A percentile compares a stretch with the other conserved stretches of the same genome.
phyloP scores from a whole-genome alignment of 2,888 invertebrate genomes.

The Pardosa pseudoannulata region DNA sequence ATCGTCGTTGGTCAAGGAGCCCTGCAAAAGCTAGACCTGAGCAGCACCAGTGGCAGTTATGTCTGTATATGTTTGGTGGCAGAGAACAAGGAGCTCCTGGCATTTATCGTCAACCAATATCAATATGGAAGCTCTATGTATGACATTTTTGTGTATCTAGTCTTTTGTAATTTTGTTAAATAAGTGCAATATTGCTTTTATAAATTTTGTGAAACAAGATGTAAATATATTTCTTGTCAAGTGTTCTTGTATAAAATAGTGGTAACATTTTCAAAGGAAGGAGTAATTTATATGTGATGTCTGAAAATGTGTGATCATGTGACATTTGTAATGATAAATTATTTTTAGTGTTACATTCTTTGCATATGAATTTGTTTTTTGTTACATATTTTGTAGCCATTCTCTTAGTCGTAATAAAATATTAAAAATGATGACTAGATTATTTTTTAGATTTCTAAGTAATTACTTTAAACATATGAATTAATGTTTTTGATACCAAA shows the following conservation, averaged over 20 bases:
- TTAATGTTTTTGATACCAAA: too few species aligned
- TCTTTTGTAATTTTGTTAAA: conserved; percentile 36
- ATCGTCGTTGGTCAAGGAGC: conserved; percentile 69
- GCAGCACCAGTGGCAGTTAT: conserved; percentile 78
- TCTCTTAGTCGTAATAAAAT: conserved; percentile 4
- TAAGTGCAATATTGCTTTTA: conserved; percentile 31
- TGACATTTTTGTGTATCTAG: conserved; percentile 47
- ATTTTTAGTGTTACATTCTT: conserved; percentile 1
- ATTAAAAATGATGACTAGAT: not conserved
- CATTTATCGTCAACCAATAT: conserved; percentile 85
- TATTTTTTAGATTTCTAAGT: too few species aligned
- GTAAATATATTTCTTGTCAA: conserved; percentile 20
- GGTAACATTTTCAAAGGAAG: not conserved
- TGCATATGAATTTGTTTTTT: not conserved
- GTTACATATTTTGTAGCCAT: not conserved
- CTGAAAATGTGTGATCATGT: not conserved
- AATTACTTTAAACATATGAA: too few species aligned
- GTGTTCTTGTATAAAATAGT: conserved; percentile 15
- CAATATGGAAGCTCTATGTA: conserved; percentile 85
- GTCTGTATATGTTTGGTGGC: conserved; percentile 86
- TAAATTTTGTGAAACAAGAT: conserved; percentile 11
- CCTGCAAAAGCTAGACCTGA: conserved; percentile 54
- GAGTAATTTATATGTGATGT: not conserved
- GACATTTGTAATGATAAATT: not conserved
- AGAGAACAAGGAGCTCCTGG: conserved; percentile 87